Percentiles rank a stretch among this genome's conserved stretches.
These are phyloP conservation scores for Hozukius guyotensis DNA, from an alignment of 2,797 vertebrate species.

Conservation along the genomic window DNA sequence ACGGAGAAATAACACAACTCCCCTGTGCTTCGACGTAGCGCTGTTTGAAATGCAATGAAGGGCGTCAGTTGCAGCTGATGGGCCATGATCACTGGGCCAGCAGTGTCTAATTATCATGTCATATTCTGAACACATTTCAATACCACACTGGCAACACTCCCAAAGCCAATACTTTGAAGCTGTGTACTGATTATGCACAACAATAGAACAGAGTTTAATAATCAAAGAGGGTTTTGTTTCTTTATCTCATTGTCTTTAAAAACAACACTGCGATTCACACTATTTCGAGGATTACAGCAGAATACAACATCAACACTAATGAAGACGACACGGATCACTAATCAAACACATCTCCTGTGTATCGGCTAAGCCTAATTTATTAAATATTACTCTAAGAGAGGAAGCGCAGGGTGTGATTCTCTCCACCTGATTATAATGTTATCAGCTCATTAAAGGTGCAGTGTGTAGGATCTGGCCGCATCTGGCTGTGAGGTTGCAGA, in stretches of 20 bases:
- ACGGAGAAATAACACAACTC: conserved; percentile 30
- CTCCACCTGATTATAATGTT: background rate
- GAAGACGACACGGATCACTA: conserved; percentile 8
- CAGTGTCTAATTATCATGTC: conserved; percentile 49
- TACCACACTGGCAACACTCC: conserved; percentile 14
- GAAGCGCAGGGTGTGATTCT: background rate
- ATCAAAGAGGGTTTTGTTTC: conserved; percentile 31
- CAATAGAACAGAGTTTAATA: conserved; percentile 24
- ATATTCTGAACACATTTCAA: conserved; percentile 36
- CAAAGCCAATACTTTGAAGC: conserved; percentile 42
- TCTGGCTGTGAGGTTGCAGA: too few relatives aligned
- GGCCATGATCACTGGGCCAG: conserved; percentile 33
- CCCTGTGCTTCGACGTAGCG: background rate
- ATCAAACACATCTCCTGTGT: conserved; percentile 17
- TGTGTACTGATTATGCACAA: conserved; percentile 14
- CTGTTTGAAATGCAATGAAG: conserved; percentile 51
- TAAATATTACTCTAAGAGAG: conserved; percentile 9
- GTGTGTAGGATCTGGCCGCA: too few relatives aligned
- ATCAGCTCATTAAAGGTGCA: background rate
- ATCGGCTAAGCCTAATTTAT: conserved; percentile 19
- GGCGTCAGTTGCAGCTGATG: conserved; percentile 39
- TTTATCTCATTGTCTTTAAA: conserved; percentile 22
- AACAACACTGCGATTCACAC: background rate
- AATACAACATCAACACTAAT: conserved; percentile 6
- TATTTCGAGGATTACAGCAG: conserved; percentile 2